Evolutionary conservation across 2,797 vertebrate genomes (phyloP).

Genomic region (Malurus leucopterus): DNA sequence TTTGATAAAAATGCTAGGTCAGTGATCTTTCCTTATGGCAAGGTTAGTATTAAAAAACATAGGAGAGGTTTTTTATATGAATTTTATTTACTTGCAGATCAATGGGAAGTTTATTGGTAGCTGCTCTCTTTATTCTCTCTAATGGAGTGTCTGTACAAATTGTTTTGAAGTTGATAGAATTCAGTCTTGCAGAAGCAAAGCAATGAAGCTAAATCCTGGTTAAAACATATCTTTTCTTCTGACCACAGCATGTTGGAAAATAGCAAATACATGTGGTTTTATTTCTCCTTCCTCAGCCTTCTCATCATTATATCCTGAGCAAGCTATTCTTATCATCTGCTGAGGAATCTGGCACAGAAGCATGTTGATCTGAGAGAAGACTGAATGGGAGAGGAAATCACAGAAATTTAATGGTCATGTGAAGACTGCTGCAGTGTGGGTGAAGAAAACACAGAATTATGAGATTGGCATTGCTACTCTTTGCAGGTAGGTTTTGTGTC

Average conservation of each 20-base stretch:
- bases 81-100: neutral
- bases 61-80: neutral
- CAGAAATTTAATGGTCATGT: neutral
- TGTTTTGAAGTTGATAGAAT: neutral
- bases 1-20: neutral
- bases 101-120: neutral
- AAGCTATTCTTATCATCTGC: neutral
- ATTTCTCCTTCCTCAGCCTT: neutral
- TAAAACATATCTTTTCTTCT: neutral
- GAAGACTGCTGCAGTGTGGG: neutral
- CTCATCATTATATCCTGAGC: neutral
- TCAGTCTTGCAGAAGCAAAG: neutral
- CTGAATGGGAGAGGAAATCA: neutral
- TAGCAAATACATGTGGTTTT: neutral
- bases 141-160: neutral
- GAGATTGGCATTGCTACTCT: neutral
- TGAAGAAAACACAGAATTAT: neutral
- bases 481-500: neutral
- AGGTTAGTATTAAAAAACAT: neutral
- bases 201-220: neutral
- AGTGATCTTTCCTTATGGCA: neutral
- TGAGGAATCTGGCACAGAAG: neutral
- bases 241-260: neutral
- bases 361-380: neutral
- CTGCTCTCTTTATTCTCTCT: neutral